phyloP scores from a whole-genome alignment of 1,140 invertebrate species.

The Xylocopa sonorina region DNA sequence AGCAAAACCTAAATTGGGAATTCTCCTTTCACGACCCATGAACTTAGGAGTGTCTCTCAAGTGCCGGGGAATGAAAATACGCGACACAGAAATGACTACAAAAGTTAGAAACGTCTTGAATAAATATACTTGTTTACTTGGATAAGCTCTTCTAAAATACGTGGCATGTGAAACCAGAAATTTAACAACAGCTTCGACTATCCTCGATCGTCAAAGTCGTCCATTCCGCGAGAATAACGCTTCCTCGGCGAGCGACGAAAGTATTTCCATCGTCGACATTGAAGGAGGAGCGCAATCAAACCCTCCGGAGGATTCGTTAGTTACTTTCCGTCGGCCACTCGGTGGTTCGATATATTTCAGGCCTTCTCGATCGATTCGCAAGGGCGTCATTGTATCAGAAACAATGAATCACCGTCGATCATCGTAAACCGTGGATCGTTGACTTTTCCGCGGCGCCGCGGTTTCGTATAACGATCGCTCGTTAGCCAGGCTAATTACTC shows the following conservation, averaged over 20 bases:
- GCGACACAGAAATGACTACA: too few species aligned
- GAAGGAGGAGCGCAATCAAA: not conserved
- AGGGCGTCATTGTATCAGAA: slow-evolving; percentile 11
- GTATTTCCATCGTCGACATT: not conserved
- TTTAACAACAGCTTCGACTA: too few species aligned
- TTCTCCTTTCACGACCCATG: too few species aligned
- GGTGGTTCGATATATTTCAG: slow-evolving; percentile 14
- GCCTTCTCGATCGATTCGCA: not conserved
- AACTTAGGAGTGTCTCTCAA: too few species aligned
- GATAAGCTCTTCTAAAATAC: too few species aligned
- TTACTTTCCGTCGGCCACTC: not conserved
- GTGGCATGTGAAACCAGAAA: too few species aligned
- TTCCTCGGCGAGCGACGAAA: not conserved
- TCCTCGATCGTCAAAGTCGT: not conserved
- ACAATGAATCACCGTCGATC: slow-evolving; percentile 44
- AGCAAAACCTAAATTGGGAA: too few species aligned
- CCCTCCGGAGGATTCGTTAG: not conserved
- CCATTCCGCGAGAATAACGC: not conserved
- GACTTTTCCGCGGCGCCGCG: slow-evolving; percentile 58
- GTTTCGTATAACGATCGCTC: slow-evolving; percentile 63
- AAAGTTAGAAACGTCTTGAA: too few species aligned
- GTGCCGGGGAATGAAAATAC: too few species aligned
- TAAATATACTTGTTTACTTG: too few species aligned
- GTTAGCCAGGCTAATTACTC: slow-evolving; percentile 66
- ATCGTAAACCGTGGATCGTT: slow-evolving; percentile 50